Conservation (phyloP, 2,888 invertebrate genomes). For the Agrochola lota region DNA sequence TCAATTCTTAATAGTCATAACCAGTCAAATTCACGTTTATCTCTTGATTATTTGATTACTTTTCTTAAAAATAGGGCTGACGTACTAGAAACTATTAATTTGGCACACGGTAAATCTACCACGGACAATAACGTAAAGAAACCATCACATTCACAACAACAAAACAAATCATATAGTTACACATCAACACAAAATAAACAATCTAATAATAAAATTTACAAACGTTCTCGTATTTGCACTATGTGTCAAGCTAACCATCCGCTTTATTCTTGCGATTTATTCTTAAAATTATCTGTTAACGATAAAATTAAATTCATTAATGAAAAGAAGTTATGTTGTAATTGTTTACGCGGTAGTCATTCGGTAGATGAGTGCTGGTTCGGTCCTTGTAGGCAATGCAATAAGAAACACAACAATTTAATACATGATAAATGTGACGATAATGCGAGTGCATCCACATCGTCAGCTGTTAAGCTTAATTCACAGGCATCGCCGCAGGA, state of each 20-base stretch:
- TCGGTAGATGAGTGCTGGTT: neutral
- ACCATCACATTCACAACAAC: neutral
- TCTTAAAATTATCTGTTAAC: too few species aligned
- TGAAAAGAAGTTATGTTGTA: neutral
- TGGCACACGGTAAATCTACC: neutral
- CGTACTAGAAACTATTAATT: neutral
- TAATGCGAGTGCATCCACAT: neutral
- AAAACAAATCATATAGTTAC: too few species aligned
- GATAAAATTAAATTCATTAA: neutral
- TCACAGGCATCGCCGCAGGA: too few species aligned
- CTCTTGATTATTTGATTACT: neutral
- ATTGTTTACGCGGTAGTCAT: neutral
- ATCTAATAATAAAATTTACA: neutral
- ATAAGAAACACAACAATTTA: neutral
- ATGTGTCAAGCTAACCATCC: neutral
- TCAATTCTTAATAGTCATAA: neutral
- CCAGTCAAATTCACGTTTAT: neutral
- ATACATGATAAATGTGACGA: too few species aligned
- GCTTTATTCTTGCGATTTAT: neutral
- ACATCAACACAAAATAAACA: too few species aligned
- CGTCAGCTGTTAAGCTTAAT: neutral
- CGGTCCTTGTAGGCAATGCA: neutral
- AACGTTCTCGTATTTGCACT: neutral
- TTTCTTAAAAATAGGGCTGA: conserved; percentile 1
- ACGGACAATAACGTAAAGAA: too few species aligned